Percentiles rank a stretch among this genome's conserved stretches.
Conservation (phyloP, 2,888 invertebrate species). For the Brachyopa scutellaris region DNA sequence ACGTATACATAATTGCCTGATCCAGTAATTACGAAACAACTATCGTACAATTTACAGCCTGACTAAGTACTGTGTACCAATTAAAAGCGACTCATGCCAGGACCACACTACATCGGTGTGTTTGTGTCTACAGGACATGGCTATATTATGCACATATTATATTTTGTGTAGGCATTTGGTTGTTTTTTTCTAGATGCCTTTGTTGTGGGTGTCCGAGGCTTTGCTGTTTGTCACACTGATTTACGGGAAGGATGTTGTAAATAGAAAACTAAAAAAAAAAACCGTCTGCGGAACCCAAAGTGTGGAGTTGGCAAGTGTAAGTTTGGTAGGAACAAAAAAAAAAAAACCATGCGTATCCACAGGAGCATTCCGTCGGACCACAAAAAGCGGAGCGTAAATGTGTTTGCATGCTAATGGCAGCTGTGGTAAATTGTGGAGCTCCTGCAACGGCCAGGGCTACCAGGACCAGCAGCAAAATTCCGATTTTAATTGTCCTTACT, state of each 20-base stretch:
- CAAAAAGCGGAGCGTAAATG: constrained; percentile 65
- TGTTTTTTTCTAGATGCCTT: constrained; percentile 40
- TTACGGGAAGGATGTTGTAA: constrained; percentile 4
- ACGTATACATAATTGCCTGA: constrained; percentile 40
- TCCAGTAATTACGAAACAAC: constrained; percentile 65
- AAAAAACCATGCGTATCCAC: constrained; percentile 17
- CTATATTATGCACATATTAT: constrained; percentile 44
- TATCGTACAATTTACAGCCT: constrained; percentile 45
- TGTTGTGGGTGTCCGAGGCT: neutral
- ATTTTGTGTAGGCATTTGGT: constrained; percentile 65
- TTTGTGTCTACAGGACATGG: neutral
- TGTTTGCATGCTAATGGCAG: constrained; percentile 67
- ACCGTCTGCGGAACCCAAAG: neutral
- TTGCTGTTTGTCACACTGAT: constrained; percentile 14
- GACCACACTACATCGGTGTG: neutral
- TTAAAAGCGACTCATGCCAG: constrained; percentile 55
- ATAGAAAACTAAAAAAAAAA: constrained; percentile 9
- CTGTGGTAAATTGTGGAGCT: constrained; percentile 35
- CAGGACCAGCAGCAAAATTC: constrained; percentile 45
- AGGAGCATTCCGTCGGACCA: constrained; percentile 48
- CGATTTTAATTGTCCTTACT: constrained; percentile 62
- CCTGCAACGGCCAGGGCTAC: constrained; percentile 11
- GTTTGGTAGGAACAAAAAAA: neutral
- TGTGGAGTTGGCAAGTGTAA: constrained; percentile 40
- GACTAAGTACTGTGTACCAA: constrained; percentile 37